These are phyloP conservation scores for Formica aserva DNA, from an alignment of 2,888 invertebrate genomes.

Conservation along the genomic window DNA sequence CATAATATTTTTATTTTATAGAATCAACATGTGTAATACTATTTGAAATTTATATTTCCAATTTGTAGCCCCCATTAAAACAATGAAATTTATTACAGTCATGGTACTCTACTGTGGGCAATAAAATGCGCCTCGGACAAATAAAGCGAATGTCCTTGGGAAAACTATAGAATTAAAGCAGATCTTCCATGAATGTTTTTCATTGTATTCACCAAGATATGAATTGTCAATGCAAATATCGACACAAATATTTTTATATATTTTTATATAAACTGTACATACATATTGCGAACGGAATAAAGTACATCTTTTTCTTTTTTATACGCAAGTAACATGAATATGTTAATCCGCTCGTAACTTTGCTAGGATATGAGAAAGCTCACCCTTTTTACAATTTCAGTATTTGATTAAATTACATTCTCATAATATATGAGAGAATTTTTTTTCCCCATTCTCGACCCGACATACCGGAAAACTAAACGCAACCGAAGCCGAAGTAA, in stretches of 20 bases:
- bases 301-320: neutral
- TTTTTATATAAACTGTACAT: neutral
- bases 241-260: neutral
- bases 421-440: neutral
- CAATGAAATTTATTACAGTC: conserved; percentile 48
- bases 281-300: neutral
- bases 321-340: conserved; percentile 12
- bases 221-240: conserved; percentile 15
- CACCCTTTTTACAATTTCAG: conserved; percentile 9
- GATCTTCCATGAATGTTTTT: conserved; percentile 46
- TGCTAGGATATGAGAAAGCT: neutral
- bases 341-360: conserved; percentile 15
- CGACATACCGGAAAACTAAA: neutral
- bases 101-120: conserved; percentile 60
- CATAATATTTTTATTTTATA: conserved; percentile 2
- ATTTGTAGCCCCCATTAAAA: conserved; percentile 9
- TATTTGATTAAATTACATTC: conserved; percentile 11
- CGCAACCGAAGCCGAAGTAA: conserved; percentile 13
- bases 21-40: neutral
- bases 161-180: conserved; percentile 62
- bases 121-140: conserved; percentile 70
- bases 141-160: conserved; percentile 66
- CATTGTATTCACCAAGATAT: neutral
- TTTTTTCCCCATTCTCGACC: neutral
- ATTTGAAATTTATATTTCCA: conserved; percentile 36